phyloP scores from a whole-genome alignment of 2,888 invertebrate species.

The Zygogramma bicolorata region DNA sequence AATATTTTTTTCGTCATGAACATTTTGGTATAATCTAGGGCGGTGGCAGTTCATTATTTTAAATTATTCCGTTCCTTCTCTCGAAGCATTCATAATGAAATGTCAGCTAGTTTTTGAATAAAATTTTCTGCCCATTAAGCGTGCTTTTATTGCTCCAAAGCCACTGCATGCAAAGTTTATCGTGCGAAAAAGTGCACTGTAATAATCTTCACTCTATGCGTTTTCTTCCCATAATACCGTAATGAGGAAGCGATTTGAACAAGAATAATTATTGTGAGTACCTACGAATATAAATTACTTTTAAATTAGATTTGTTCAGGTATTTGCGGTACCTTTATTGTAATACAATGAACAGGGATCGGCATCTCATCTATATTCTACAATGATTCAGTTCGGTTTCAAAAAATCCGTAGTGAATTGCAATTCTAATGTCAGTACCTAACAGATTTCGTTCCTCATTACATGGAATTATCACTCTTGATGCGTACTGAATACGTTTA shows the following conservation, averaged over 20 bases:
- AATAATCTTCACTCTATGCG: not conserved
- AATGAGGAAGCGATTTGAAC: slow-evolving; percentile 3
- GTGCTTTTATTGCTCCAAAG: not conserved
- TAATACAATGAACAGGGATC: not conserved
- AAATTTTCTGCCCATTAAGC: not conserved
- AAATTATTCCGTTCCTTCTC: too few relatives aligned
- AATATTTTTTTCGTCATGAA: too few relatives aligned
- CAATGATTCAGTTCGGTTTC: not conserved
- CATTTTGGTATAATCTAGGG: too few relatives aligned
- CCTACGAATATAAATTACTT: not conserved
- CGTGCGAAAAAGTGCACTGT: not conserved
- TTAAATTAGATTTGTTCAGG: not conserved
- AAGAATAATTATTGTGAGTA: not conserved
- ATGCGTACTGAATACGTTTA: not conserved
- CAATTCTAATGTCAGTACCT: not conserved
- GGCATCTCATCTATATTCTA: not conserved
- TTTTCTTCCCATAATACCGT: not conserved
- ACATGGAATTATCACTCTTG: not conserved
- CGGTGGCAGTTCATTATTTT: too few relatives aligned
- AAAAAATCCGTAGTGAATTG: not conserved
- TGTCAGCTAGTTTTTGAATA: too few relatives aligned
- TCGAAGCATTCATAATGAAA: too few relatives aligned
- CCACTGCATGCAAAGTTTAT: not conserved
- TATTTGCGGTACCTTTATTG: not conserved
- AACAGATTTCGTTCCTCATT: not conserved